A percentile compares a stretch with the other conserved stretches of the same genome.
Conservation (phyloP, 1,140 invertebrate species). For the Danaus plexippus region DNA sequence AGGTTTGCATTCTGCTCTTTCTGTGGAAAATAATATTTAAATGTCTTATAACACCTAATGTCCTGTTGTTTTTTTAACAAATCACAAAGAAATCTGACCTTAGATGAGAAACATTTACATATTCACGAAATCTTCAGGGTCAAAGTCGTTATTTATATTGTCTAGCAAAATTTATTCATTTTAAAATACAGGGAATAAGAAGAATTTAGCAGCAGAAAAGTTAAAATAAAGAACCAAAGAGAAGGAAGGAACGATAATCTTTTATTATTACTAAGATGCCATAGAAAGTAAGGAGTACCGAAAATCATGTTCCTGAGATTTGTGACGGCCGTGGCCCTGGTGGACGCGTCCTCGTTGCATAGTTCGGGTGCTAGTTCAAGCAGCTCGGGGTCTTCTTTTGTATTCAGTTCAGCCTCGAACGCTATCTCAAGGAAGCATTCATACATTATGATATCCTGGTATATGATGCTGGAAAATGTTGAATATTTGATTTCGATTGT, state of each 20-base stretch:
- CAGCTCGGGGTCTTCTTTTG: conserved; percentile 46
- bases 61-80: too few species aligned
- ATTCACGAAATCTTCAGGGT: too few species aligned
- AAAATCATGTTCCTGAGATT: conserved; percentile 53
- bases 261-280: too few species aligned
- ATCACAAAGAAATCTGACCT: too few species aligned
- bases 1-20: conserved; percentile 79
- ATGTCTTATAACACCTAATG: too few species aligned
- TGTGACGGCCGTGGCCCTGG: conserved; percentile 39
- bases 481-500: background rate
- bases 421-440: conserved; percentile 54
- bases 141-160: too few species aligned
- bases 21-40: conserved; percentile 50
- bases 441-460: conserved; percentile 45
- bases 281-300: conserved; percentile 22
- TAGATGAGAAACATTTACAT: too few species aligned
- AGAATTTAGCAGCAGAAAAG: too few species aligned
- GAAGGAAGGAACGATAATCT: too few species aligned
- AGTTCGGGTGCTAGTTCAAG: conserved; percentile 36
- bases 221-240: too few species aligned
- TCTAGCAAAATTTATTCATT: too few species aligned
- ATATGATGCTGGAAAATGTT: conserved; percentile 4
- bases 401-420: conserved; percentile 53
- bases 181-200: too few species aligned
- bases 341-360: conserved; percentile 47